Conservation (phyloP, 2,113 vertebrate genomes). For the Trematomus loennbergii region DNA sequence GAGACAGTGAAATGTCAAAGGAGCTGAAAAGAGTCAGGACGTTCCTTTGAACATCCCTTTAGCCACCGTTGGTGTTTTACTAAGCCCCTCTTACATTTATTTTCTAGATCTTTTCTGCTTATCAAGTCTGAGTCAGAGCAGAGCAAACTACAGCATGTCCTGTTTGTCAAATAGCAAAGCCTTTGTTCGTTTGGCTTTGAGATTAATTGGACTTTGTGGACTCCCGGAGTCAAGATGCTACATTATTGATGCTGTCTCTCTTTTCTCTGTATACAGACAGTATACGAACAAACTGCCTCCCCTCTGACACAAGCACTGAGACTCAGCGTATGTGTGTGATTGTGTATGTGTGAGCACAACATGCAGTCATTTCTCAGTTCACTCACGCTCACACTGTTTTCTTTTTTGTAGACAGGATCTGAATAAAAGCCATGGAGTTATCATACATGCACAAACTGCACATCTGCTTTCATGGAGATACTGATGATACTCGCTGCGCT, state of each 20-base stretch:
- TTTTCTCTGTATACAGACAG: slow-evolving; percentile 76
- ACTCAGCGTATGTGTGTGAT: slow-evolving; percentile 42
- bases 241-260: slow-evolving; percentile 85
- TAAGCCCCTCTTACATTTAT: slow-evolving; percentile 75
- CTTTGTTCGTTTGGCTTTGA: slow-evolving; percentile 84
- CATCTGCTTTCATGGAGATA: slow-evolving; percentile 38
- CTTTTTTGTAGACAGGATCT: slow-evolving; percentile 36
- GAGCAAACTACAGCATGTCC: slow-evolving; percentile 79
- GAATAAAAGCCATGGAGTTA: slow-evolving; percentile 45
- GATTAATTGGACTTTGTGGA: slow-evolving; percentile 87
- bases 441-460: slow-evolving; percentile 31
- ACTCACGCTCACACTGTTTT: slow-evolving; percentile 34
- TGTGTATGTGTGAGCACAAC: slow-evolving; percentile 52
- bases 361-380: slow-evolving; percentile 55
- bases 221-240: slow-evolving; percentile 79
- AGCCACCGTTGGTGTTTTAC: slow-evolving; percentile 81
- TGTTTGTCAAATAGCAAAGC: slow-evolving; percentile 84
- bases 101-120: slow-evolving; percentile 73
- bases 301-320: slow-evolving; percentile 70
- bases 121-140: slow-evolving; percentile 73
- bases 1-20: slow-evolving; percentile 80
- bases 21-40: slow-evolving; percentile 75
- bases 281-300: slow-evolving; percentile 79
- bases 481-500: slow-evolving; percentile 8
- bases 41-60: slow-evolving; percentile 83